Evolutionary conservation across 2,888 invertebrate genomes (phyloP).

Genomic region (Acleris laterana): DNA sequence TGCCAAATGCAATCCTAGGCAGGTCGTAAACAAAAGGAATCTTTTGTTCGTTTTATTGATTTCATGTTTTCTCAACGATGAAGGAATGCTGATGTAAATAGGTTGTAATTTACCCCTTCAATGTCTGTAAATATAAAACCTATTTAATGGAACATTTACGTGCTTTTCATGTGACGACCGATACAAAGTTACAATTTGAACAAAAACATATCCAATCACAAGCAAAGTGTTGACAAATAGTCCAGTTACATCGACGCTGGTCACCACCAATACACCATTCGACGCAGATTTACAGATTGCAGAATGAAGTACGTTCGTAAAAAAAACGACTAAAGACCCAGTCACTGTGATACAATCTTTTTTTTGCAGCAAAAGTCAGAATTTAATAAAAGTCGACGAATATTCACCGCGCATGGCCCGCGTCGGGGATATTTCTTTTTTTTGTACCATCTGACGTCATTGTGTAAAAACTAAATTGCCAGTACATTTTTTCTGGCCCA

Average conservation of each 20-base stretch:
- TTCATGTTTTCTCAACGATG: conserved; percentile 16
- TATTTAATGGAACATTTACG: too few relatives aligned
- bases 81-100: neutral
- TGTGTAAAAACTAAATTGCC: conserved; percentile 28
- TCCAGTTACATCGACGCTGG: too few relatives aligned
- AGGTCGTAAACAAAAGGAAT: conserved; percentile 49
- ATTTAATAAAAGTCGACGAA: conserved; percentile 37
- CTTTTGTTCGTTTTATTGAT: conserved; percentile 20
- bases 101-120: neutral
- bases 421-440: conserved; percentile 28
- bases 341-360: conserved; percentile 24
- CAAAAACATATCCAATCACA: too few relatives aligned
- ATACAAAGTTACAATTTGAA: too few relatives aligned
- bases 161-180: too few relatives aligned
- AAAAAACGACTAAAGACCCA: conserved; percentile 23
- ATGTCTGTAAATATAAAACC: too few relatives aligned
- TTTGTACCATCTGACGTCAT: conserved; percentile 28
- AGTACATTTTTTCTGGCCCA: conserved; percentile 14
- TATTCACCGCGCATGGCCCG: conserved; percentile 27
- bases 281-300: conserved; percentile 9
- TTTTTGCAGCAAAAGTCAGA: conserved; percentile 36
- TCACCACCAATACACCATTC: conserved; percentile 1
- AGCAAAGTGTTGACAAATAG: too few relatives aligned
- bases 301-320: conserved; percentile 1
- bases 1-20: conserved; percentile 62